A percentile compares a stretch with the other conserved stretches of the same genome.
Conservation (phyloP, 2,797 vertebrate genomes). For the Coregonus suidteri region DNA sequence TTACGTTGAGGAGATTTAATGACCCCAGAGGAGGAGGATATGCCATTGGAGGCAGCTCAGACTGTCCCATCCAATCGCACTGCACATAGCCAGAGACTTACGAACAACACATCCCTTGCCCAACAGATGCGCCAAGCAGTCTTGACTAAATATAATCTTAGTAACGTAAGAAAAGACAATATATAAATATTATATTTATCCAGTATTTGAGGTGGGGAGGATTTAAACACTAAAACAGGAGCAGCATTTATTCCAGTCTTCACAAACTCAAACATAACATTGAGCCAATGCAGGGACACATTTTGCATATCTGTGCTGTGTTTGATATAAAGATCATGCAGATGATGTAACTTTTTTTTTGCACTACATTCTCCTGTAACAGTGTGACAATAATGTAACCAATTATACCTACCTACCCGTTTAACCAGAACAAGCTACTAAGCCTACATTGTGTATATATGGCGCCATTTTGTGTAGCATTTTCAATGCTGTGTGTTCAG, state of each 20-base stretch:
- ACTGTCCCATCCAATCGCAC: slow-evolving; percentile 88
- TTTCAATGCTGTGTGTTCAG: slow-evolving; percentile 71
- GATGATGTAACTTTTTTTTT: slow-evolving; percentile 54
- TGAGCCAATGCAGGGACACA: slow-evolving; percentile 74
- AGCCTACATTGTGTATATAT: slow-evolving; percentile 75
- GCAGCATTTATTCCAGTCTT: slow-evolving; percentile 73
- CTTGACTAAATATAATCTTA: slow-evolving; percentile 80
- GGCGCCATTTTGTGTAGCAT: slow-evolving; percentile 77
- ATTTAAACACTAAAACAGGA: slow-evolving; percentile 63
- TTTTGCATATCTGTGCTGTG: slow-evolving; percentile 72
- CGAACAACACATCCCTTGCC: slow-evolving; percentile 76
- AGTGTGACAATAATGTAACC: slow-evolving; percentile 69
- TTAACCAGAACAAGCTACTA: slow-evolving; percentile 67
- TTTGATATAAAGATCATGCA: slow-evolving; percentile 65
- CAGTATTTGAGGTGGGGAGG: slow-evolving; percentile 66
- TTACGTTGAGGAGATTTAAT: slow-evolving; percentile 94
- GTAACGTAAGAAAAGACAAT: slow-evolving; percentile 72
- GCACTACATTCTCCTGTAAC: slow-evolving; percentile 61
- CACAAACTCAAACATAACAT: slow-evolving; percentile 64
- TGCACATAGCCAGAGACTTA: slow-evolving; percentile 82
- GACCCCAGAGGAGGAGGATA: slow-evolving; percentile 65
- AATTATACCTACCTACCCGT: slow-evolving; percentile 64
- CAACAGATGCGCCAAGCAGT: slow-evolving; percentile 78
- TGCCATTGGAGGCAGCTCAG: slow-evolving; percentile 86
- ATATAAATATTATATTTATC: slow-evolving; percentile 70